Evolutionary conservation across 2,797 vertebrate genomes (phyloP).

Genomic region (Chiroxiphia lanceolata): DNA sequence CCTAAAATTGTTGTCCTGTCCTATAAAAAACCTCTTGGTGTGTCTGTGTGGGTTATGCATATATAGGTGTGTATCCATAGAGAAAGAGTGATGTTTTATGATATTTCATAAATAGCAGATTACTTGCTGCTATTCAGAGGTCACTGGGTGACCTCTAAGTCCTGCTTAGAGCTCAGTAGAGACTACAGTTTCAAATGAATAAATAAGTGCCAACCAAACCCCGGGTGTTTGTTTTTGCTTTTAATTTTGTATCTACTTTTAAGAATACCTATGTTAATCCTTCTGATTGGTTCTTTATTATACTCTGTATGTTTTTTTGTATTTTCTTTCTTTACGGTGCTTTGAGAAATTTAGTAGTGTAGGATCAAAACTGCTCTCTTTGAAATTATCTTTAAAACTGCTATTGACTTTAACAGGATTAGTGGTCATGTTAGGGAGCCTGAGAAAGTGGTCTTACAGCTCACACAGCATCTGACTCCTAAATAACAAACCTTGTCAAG

Average conservation of each 20-base stretch:
- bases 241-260: background rate
- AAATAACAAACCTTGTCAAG: background rate
- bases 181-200: background rate
- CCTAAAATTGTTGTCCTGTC: background rate
- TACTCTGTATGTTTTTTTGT: background rate
- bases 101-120: background rate
- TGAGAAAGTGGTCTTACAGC: constrained; percentile 4
- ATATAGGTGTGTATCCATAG: background rate
- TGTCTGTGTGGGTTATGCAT: background rate
- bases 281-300: background rate
- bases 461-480: background rate
- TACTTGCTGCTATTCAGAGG: background rate
- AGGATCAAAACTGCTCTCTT: background rate
- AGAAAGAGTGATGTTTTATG: background rate
- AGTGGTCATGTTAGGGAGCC: background rate
- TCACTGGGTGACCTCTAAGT: background rate
- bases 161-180: background rate
- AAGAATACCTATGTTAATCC: background rate
- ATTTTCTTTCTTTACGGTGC: background rate
- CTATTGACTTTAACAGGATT: constrained; percentile 26
- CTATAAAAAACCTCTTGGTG: background rate
- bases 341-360: background rate
- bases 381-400: constrained; percentile 33
- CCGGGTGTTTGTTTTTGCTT: background rate
- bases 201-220: background rate